Conservation (phyloP, 2,797 vertebrate species). For the Chaunax sp. region DNA sequence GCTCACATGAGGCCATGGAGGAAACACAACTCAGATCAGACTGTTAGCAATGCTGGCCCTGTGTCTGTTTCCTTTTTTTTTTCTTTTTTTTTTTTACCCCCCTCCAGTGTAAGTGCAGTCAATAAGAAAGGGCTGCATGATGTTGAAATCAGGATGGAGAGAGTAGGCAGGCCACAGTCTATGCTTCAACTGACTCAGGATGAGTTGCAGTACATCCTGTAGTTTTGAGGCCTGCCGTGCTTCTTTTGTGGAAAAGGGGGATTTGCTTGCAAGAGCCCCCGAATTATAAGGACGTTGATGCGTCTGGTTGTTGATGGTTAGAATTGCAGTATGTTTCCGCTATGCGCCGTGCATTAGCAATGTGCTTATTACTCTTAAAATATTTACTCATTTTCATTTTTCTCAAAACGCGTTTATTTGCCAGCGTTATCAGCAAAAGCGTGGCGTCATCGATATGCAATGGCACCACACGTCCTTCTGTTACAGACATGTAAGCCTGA, state of each 20-base stretch:
- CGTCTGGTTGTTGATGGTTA: slow-evolving; percentile 7
- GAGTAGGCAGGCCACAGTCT: slow-evolving; percentile 62
- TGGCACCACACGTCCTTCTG: background rate
- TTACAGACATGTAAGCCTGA: slow-evolving; percentile 6
- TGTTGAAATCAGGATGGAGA: slow-evolving; percentile 55
- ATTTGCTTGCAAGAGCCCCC: slow-evolving; percentile 1
- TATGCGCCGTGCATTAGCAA: background rate
- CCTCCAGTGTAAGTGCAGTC: slow-evolving; percentile 20
- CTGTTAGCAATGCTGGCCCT: slow-evolving; percentile 62
- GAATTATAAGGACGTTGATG: slow-evolving; percentile 7
- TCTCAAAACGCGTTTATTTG: too few species aligned
- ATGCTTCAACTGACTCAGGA: slow-evolving; percentile 64
- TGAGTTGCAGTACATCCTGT: slow-evolving; percentile 72
- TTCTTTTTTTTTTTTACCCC: background rate
- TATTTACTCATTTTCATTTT: too few species aligned
- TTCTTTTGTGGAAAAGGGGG: slow-evolving; percentile 30
- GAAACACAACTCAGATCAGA: slow-evolving; percentile 66
- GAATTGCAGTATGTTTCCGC: background rate
- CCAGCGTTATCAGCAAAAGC: too few species aligned
- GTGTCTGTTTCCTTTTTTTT: slow-evolving; percentile 54
- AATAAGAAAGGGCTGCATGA: slow-evolving; percentile 35
- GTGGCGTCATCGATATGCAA: background rate
- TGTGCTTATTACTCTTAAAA: too few species aligned
- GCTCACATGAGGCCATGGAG: slow-evolving; percentile 53
- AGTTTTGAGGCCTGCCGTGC: slow-evolving; percentile 62